Evolutionary conservation across 1,140 invertebrate genomes (phyloP).

Genomic region (Ceratosolen solmsi): DNA sequence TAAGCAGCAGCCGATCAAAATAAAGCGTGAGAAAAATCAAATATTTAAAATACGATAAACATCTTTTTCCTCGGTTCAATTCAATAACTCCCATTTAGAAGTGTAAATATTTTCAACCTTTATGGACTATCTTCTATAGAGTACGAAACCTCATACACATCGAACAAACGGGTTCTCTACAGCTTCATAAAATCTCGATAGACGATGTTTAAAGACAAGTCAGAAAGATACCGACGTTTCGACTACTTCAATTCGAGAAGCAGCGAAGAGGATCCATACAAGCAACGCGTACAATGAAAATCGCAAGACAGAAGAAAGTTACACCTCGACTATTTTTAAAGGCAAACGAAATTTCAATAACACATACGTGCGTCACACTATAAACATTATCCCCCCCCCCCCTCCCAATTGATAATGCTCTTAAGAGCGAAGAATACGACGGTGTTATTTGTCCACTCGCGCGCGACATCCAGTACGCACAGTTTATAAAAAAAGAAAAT

Average conservation of each 20-base stretch:
- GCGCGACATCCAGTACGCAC: background rate
- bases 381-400: background rate
- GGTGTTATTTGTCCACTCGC: no score
- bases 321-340: background rate
- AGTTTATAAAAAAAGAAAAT: background rate
- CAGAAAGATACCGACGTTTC: no score
- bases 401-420: background rate
- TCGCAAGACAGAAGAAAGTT: background rate
- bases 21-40: background rate
- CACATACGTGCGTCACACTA: background rate
- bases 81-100: no score
- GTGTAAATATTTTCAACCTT: no score
- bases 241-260: no score
- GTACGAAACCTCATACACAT: no score
- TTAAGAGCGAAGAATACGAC: background rate
- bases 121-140: no score
- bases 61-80: background rate
- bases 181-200: no score
- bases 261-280: no score
- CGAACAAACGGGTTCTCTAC: no score
- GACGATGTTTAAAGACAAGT: no score
- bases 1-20: background rate
- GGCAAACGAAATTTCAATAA: background rate
- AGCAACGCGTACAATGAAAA: background rate
- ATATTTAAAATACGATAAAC: background rate